A percentile compares a stretch with the other conserved stretches of the same genome.
These are phyloP conservation scores for Drosophila ironensis DNA, from an alignment of 1,140 invertebrate species.

Conservation along the genomic window DNA sequence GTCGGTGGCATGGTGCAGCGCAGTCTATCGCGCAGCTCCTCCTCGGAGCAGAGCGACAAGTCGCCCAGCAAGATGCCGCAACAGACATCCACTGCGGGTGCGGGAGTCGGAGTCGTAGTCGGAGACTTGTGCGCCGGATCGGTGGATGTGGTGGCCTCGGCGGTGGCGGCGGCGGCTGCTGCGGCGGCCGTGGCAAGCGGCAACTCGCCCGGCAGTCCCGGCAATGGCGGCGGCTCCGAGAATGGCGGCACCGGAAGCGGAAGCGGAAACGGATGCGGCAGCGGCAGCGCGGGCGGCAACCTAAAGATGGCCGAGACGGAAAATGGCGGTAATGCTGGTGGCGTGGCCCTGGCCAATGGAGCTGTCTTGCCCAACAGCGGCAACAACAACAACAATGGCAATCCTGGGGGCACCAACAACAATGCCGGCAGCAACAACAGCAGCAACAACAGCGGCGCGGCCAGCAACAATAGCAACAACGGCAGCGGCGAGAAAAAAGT, in stretches of 20 bases:
- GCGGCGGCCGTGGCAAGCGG: too few relatives aligned
- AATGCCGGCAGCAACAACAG: constrained; percentile 7
- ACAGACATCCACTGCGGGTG: constrained; percentile 5
- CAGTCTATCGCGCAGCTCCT: constrained; percentile 64
- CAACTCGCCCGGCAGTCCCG: constrained; percentile 30
- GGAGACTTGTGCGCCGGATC: constrained; percentile 6
- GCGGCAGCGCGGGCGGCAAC: neutral
- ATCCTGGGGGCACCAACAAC: neutral
- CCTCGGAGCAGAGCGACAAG: constrained; percentile 76
- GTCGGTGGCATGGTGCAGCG: constrained; percentile 47
- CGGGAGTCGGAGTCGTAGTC: too few relatives aligned
- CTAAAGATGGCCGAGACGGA: too few relatives aligned
- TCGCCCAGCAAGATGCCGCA: constrained; percentile 55
- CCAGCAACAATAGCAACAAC: constrained; percentile 57
- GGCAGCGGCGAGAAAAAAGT: constrained; percentile 81
- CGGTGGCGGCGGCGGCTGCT: constrained; percentile 35
- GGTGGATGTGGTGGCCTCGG: constrained; percentile 56
- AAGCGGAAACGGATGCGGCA: neutral
- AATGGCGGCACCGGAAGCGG: neutral
- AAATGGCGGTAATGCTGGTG: neutral
- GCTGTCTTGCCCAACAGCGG: constrained; percentile 20
- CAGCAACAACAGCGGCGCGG: constrained; percentile 29
- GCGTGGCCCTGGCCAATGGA: constrained; percentile 15
- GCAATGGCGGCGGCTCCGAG: constrained; percentile 52
- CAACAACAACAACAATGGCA: constrained; percentile 8